Percentiles rank a stretch among this genome's conserved stretches.
Evolutionary conservation across 2,888 invertebrate genomes (phyloP).

Genomic region (Unio pictorum): DNA sequence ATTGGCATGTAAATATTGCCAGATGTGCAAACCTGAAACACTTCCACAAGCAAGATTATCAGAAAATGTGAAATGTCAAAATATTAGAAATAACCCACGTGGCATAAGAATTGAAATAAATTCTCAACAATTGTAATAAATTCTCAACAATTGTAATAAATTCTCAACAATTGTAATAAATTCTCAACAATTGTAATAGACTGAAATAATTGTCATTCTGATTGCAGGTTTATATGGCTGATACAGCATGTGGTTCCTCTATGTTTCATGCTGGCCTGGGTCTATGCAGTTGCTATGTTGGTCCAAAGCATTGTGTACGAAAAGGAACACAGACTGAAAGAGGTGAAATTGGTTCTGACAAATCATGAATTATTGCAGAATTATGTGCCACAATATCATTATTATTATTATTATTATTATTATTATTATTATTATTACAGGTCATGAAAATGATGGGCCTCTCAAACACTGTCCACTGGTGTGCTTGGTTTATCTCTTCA

Average conservation of each 20-base stretch:
- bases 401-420: background rate
- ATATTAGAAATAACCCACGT: too few species aligned
- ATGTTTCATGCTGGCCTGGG: constrained; percentile 73
- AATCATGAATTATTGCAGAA: background rate
- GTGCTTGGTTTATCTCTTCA: constrained; percentile 68
- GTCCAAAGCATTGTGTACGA: constrained; percentile 74
- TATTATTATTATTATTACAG: constrained; percentile 32
- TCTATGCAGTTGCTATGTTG: constrained; percentile 73
- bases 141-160: too few species aligned
- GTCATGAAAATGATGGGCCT: constrained; percentile 71
- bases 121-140: too few species aligned
- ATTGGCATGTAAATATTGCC: too few species aligned
- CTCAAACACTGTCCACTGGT: constrained; percentile 66
- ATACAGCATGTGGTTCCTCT: constrained; percentile 72
- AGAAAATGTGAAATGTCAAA: too few species aligned
- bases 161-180: too few species aligned
- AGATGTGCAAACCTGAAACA: too few species aligned
- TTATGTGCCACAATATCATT: background rate
- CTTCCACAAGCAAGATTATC: too few species aligned
- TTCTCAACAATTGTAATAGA: too few species aligned
- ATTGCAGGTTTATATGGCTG: constrained; percentile 71
- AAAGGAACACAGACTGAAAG: constrained; percentile 73
- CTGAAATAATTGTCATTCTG: background rate
- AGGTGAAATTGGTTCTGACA: constrained; percentile 43
- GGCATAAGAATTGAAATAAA: too few species aligned